Evolutionary conservation across 2,888 invertebrate genomes (phyloP).

Genomic region (Slavum lentiscoides): DNA sequence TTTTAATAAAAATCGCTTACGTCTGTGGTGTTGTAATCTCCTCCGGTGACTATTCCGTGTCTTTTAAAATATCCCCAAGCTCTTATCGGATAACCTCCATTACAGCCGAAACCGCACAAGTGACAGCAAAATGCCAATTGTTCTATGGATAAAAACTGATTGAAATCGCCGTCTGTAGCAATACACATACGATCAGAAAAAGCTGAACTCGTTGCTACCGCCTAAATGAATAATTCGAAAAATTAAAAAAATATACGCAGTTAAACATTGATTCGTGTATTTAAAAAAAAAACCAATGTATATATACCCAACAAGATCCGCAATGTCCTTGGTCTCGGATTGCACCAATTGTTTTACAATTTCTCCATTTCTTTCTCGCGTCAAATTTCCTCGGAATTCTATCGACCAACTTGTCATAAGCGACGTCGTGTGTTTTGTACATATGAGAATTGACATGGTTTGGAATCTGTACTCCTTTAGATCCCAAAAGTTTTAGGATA

Average conservation of each 20-base stretch:
- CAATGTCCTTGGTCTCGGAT: too few relatives aligned
- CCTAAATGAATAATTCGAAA: background rate
- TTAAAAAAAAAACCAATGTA: too few relatives aligned
- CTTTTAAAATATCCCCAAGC: conserved; percentile 68
- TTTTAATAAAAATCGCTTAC: conserved; percentile 59
- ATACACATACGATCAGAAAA: conserved; percentile 37
- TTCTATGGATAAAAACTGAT: conserved; percentile 1
- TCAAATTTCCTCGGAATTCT: too few relatives aligned
- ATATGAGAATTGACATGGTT: too few relatives aligned
- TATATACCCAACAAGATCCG: too few relatives aligned
- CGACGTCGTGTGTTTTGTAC: too few relatives aligned
- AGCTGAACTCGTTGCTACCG: background rate
- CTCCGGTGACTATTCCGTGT: conserved; percentile 59
- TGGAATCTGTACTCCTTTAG: too few relatives aligned
- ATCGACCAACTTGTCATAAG: too few relatives aligned
- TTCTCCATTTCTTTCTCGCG: too few relatives aligned
- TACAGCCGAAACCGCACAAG: conserved; percentile 70
- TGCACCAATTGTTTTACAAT: too few relatives aligned
- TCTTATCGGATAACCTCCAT: conserved; percentile 75
- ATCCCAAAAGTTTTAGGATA: too few relatives aligned
- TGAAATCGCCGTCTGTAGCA: conserved; percentile 5
- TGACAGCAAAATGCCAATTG: conserved; percentile 9
- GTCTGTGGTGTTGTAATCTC: conserved; percentile 71
- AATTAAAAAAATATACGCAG: background rate
- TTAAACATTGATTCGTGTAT: too few relatives aligned